These are phyloP conservation scores for Sinodicranocentrus sp. DNA, from an alignment of 2,888 invertebrate genomes.

Conservation along the genomic window DNA sequence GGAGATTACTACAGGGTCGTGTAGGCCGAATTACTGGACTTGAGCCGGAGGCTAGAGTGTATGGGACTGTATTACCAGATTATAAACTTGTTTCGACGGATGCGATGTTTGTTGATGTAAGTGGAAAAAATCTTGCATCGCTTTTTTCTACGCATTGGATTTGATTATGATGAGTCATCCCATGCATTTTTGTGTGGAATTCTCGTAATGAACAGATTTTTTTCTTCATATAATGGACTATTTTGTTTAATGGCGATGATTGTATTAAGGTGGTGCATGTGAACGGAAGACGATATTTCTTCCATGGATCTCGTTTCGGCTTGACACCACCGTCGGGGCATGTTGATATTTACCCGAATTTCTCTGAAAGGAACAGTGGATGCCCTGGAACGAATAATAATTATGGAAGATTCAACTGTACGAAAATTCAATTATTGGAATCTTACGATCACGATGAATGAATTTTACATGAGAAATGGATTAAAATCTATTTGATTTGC, in stretches of 20 bases:
- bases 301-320: conserved; percentile 64
- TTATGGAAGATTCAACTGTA: conserved; percentile 44
- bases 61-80: conserved; percentile 62
- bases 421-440: not conserved
- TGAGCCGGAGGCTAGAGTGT: conserved; percentile 72
- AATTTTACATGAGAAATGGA: not conserved
- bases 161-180: not conserved
- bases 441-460: not conserved
- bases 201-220: not conserved
- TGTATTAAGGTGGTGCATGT: conserved; percentile 58
- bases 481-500: not conserved
- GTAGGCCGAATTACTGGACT: conserved; percentile 73
- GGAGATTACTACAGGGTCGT: conserved; percentile 66
- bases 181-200: not conserved
- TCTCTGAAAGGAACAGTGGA: conserved; percentile 52
- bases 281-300: conserved; percentile 67
- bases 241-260: not conserved
- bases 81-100: conserved; percentile 63
- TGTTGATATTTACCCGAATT: conserved; percentile 69
- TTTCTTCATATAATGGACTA: not conserved
- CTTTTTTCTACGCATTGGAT: not conserved
- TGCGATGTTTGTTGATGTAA: conserved; percentile 65
- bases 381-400: conserved; percentile 53
- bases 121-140: not conserved
- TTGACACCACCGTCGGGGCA: conserved; percentile 58